These are phyloP conservation scores for Scelioninae gen. 1 DNA, from an alignment of 2,888 invertebrate genomes.

Conservation along the genomic window DNA sequence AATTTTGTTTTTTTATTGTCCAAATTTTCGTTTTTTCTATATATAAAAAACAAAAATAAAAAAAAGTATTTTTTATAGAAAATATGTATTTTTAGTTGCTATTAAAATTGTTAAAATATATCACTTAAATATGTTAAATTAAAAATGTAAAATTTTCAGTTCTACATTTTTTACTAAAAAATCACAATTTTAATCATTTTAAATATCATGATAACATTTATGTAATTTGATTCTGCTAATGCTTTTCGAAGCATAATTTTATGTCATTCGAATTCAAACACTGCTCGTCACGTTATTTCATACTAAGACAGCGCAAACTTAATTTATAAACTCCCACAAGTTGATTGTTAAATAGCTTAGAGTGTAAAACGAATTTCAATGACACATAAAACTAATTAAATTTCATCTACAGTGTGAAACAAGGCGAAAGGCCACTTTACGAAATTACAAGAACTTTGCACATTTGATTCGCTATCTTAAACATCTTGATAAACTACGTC, in stretches of 20 bases:
- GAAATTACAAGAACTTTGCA: constrained; percentile 8
- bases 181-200: too few species aligned
- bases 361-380: constrained; percentile 6
- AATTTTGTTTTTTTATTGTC: too few species aligned
- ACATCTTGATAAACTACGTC: constrained; percentile 14
- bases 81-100: too few species aligned
- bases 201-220: not conserved
- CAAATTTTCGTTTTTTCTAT: too few species aligned
- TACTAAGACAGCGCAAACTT: constrained; percentile 12
- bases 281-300: constrained; percentile 9
- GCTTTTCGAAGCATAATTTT: not conserved
- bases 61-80: too few species aligned
- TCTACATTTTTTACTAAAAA: too few species aligned
- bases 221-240: not conserved
- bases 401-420: constrained; percentile 2
- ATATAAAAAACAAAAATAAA: too few species aligned
- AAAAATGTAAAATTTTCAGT: too few species aligned
- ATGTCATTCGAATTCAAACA: not conserved
- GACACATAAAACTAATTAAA: constrained; percentile 28
- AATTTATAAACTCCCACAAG: constrained; percentile 18
- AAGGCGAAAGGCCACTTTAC: constrained; percentile 14
- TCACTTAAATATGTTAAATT: too few species aligned
- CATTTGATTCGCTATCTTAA: constrained; percentile 13
- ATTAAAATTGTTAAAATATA: too few species aligned
- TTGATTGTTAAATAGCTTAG: not conserved